Evolutionary conservation across 1,140 invertebrate genomes (phyloP), one percentile per base, ranked within the genome.

Genomic region (Oncopeltus fasciatus): DNA sequence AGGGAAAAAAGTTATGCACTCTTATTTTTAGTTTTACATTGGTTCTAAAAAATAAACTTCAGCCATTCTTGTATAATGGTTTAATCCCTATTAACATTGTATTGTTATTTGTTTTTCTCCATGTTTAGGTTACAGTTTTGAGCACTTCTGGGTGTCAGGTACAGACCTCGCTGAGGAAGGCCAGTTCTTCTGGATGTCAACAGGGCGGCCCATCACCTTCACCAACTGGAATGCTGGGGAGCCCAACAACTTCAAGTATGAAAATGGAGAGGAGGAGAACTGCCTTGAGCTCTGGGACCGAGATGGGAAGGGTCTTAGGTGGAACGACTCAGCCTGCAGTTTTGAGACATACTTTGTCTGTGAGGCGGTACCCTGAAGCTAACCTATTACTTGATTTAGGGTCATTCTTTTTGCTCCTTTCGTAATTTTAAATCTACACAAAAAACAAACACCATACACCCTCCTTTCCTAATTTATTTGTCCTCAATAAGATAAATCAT

Each of bases 221-320:
- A 90, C 88, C 62, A 93, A 93, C 72, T 92, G 89, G 90, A 92
- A 92, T 74, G 86, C 89, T 9, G 90, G 88, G 4, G 88, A 92
- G 70, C 88, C 89, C 0, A 92, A 92, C 74, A 92, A 92, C 75
- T 91, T 90, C 78, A 81, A 87, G 69, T 93, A 93, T 73, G 90
- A 92, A 74, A 92, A 92, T 69, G 89, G 89, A 0, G 90, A 93
- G 74, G 88, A 92, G 70, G 90, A 93, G 72, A 90, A 92, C 72
- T 93, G 90, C 69, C 70, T 93, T 66, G 90, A 92, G 74, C 74
- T 93, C 9, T 93, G 90, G 90, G 91, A 93, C 75, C 78, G 90
- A 65, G 89, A 92, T 69, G 89, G 88, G 53, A 92, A 92, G 74
- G 90, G 89, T 0, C 74, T 92, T 8, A 91, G 91, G 72, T 93